Conservation (phyloP, 2,797 vertebrate genomes). For the Onychomys torridus region DNA sequence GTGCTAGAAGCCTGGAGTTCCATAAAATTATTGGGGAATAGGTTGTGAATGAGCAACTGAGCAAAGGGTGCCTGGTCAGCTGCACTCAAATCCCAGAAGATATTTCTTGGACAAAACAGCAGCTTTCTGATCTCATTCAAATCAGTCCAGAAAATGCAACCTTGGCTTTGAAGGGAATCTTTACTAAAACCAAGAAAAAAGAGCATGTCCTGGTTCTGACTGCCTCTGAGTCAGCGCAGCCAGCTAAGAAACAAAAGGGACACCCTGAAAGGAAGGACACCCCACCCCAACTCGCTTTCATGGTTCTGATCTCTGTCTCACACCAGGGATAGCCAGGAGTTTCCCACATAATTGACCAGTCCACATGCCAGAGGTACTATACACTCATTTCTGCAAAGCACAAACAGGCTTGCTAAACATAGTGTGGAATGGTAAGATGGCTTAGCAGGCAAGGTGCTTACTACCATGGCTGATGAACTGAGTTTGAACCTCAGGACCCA, state of each 20-base stretch:
- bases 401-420: neutral
- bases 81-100: neutral
- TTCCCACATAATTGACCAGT: neutral
- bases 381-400: neutral
- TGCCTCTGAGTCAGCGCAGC: neutral
- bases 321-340: neutral
- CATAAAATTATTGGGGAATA: fast-evolving
- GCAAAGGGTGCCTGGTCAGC: neutral
- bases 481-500: neutral
- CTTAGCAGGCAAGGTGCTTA: neutral
- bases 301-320: neutral
- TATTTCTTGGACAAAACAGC: neutral
- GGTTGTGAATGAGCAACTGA: fast-evolving
- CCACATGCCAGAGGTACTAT: neutral
- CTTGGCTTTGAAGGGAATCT: neutral
- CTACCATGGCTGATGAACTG: neutral
- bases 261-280: neutral
- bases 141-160: neutral
- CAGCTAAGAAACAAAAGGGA: neutral
- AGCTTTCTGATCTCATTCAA: neutral
- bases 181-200: neutral
- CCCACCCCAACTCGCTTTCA: neutral
- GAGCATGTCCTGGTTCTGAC: neutral
- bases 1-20: neutral
- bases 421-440: neutral